Conservation (phyloP, 1,140 invertebrate genomes). For the Trachymyrmex septentrionalis region DNA sequence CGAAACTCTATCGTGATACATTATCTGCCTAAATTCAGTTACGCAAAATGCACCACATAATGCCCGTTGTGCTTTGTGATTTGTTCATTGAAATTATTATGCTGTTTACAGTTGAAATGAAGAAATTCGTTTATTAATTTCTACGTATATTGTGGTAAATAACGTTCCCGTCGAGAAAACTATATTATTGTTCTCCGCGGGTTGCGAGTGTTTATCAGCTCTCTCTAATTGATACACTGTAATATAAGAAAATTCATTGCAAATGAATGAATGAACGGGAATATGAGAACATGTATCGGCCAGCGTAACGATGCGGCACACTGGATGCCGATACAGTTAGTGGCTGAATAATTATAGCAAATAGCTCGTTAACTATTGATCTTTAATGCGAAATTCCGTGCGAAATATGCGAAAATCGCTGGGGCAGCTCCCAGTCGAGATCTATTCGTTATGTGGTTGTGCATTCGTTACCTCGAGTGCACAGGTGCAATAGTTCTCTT, state of each 20-base stretch:
- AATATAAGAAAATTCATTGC: conserved; percentile 56
- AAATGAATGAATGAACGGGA: conserved; percentile 27
- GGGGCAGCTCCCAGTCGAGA: conserved; percentile 7
- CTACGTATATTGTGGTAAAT: not conserved
- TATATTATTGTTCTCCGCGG: conserved; percentile 9
- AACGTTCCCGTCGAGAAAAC: not conserved
- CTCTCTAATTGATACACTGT: conserved; percentile 29
- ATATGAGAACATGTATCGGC: conserved; percentile 2
- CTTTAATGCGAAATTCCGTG: conserved; percentile 44
- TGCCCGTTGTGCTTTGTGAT: not conserved
- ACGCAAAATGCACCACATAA: not conserved
- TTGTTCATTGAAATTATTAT: not conserved
- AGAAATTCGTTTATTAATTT: conserved; percentile 1
- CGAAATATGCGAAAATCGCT: conserved; percentile 36
- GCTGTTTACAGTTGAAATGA: not conserved
- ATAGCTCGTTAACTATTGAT: conserved; percentile 57
- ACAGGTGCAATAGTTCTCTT: conserved; percentile 23
- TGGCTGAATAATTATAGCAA: conserved; percentile 56
- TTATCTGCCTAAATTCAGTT: not conserved
- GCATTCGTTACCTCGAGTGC: conserved; percentile 18
- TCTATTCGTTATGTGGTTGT: conserved; percentile 8
- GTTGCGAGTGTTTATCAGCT: conserved; percentile 24
- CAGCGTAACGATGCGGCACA: conserved; percentile 21
- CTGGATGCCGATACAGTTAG: conserved; percentile 19
- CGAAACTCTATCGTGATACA: not conserved